Conservation (phyloP, 2,888 invertebrate genomes). For the Andrena trimmerana region DNA sequence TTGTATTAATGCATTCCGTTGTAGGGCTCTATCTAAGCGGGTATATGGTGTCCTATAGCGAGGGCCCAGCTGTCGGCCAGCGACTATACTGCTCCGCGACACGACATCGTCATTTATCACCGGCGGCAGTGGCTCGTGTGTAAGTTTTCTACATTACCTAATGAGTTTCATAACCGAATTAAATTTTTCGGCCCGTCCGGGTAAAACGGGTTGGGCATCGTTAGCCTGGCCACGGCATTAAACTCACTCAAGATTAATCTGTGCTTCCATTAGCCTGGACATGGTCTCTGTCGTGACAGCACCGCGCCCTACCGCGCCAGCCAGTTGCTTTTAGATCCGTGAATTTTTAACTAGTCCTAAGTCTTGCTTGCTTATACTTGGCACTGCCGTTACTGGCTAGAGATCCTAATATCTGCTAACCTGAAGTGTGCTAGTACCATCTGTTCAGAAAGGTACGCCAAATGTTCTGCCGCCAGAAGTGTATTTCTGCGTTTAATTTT, state of each 20-base stretch:
- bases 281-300: constrained; percentile 62
- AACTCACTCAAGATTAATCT: constrained; percentile 79
- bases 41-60: constrained; percentile 68
- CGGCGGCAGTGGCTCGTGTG: constrained; percentile 69
- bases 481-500: neutral
- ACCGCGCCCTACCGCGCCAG: constrained; percentile 31
- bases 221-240: constrained; percentile 72
- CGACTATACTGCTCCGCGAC: constrained; percentile 76
- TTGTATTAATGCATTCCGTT: constrained; percentile 79
- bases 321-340: constrained; percentile 10
- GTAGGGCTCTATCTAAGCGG: constrained; percentile 72
- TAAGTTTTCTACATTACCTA: constrained; percentile 79
- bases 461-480: neutral
- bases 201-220: constrained; percentile 68
- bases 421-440: neutral
- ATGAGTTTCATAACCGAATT: constrained; percentile 80
- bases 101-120: constrained; percentile 81
- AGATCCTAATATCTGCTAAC: neutral
- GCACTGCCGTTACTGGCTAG: too few relatives aligned
- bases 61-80: constrained; percentile 76
- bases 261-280: constrained; percentile 74
- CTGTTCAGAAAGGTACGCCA: too few relatives aligned
- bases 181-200: constrained; percentile 74
- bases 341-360: neutral
- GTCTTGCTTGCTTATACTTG: neutral